phyloP scores from a whole-genome alignment of 1,140 invertebrate genomes.

The Gryon sp. region DNA sequence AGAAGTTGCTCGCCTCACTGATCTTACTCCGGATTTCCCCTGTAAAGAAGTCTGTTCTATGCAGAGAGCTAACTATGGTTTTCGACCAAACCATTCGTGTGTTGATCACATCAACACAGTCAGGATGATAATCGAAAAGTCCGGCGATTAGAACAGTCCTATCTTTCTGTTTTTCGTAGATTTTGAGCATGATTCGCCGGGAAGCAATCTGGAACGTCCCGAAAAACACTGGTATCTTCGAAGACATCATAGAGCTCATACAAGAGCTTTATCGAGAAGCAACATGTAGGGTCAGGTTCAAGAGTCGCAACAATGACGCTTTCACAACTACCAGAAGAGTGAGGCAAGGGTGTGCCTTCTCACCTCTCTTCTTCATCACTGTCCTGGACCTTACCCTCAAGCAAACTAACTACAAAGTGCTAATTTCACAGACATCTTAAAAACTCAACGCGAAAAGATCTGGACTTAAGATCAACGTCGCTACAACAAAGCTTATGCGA shows the following conservation, averaged over 20 bases:
- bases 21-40: not conserved
- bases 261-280: too few species aligned
- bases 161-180: constrained; percentile 5
- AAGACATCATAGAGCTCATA: too few species aligned
- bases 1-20: not conserved
- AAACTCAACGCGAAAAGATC: not conserved
- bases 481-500: constrained; percentile 17
- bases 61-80: not conserved
- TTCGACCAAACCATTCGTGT: constrained; percentile 9
- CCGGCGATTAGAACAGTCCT: not conserved
- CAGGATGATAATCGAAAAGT: too few species aligned
- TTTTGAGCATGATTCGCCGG: too few species aligned
- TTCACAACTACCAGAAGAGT: constrained; percentile 13
- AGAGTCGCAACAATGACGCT: not conserved
- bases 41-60: not conserved
- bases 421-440: not conserved
- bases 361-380: constrained; percentile 6
- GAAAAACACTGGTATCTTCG: too few species aligned
- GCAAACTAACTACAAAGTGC: not conserved
- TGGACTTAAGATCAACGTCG: constrained; percentile 6
- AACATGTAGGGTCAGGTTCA: constrained; percentile 7
- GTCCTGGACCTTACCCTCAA: not conserved
- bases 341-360: constrained; percentile 3
- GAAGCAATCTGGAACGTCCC: too few species aligned
- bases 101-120: constrained; percentile 22